A percentile compares a stretch with the other conserved stretches of the same genome.
These are phyloP conservation scores for Forbesichthys agassizii DNA, from an alignment of 2,113 vertebrate genomes.

Conservation along the genomic window DNA sequence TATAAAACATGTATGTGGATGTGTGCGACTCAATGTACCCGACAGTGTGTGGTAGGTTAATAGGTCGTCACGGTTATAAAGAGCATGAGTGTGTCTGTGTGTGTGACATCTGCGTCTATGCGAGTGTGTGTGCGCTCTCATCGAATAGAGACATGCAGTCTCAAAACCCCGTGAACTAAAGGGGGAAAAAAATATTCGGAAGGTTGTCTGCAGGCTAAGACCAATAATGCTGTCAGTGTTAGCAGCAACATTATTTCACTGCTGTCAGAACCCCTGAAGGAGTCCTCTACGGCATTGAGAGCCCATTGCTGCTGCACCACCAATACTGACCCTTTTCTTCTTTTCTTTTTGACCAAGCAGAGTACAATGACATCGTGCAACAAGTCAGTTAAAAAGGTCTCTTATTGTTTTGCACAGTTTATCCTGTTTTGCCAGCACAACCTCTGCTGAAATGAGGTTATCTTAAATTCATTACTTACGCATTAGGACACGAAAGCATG, in stretches of 20 bases:
- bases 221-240: constrained; percentile 67
- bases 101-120: constrained; percentile 4
- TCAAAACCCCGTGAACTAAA: constrained; percentile 62
- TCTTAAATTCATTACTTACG: too few species aligned
- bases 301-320: constrained; percentile 29
- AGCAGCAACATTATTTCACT: constrained; percentile 60
- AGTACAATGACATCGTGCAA: constrained; percentile 17
- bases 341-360: constrained; percentile 13
- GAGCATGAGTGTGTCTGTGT: constrained; percentile 37
- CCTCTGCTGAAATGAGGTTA: too few species aligned
- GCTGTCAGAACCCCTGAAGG: constrained; percentile 56
- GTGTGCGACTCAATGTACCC: constrained; percentile 67
- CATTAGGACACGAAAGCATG: too few species aligned
- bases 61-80: constrained; percentile 70
- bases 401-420: too few species aligned
- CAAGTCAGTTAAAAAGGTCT: neutral
- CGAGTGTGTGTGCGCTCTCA: constrained; percentile 27
- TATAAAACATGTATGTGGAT: constrained; percentile 53
- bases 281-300: constrained; percentile 48
- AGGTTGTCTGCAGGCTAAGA: constrained; percentile 66
- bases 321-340: constrained; percentile 17
- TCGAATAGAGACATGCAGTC: constrained; percentile 62
- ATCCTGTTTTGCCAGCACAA: too few species aligned
- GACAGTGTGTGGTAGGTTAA: constrained; percentile 68
- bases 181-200: constrained; percentile 59